These are phyloP conservation scores for Psittacula derbiana DNA, from an alignment of 2,797 vertebrate species.

Conservation along the genomic window DNA sequence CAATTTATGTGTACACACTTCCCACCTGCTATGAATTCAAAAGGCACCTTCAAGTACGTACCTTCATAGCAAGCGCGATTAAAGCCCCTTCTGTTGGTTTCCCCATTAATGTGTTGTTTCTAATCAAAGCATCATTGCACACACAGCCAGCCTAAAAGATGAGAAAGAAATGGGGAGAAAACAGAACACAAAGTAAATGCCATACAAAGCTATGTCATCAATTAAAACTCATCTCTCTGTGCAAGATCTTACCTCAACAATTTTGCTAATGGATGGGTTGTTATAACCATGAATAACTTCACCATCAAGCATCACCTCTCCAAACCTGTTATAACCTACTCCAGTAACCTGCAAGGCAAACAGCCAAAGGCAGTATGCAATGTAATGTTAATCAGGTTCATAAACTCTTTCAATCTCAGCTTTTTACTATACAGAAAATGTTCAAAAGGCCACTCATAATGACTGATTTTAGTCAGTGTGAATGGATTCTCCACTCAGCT, in stretches of 20 bases:
- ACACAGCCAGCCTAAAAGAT: slow-evolving; percentile 86
- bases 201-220: not conserved
- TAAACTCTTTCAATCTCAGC: not conserved
- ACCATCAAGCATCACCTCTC: slow-evolving; percentile 88
- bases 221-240: not conserved
- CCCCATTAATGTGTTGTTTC: slow-evolving; percentile 89
- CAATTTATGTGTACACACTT: not conserved
- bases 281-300: slow-evolving; percentile 91
- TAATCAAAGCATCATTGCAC: slow-evolving; percentile 94
- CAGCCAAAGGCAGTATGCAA: not conserved
- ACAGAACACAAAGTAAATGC: not conserved
- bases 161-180: not conserved
- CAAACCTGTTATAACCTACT: slow-evolving; percentile 92
- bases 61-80: slow-evolving; percentile 85
- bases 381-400: not conserved
- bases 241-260: slow-evolving; percentile 87
- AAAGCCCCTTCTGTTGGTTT: slow-evolving; percentile 92
- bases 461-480: not conserved
- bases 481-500: not conserved
- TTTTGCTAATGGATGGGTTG: slow-evolving; percentile 86
- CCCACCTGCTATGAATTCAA: not conserved
- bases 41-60: slow-evolving; percentile 40
- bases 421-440: not conserved
- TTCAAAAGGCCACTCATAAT: not conserved
- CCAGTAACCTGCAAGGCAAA: slow-evolving; percentile 87